These are phyloP conservation scores for Cryptus armator DNA, from an alignment of 2,888 invertebrate species.

Conservation along the genomic window DNA sequence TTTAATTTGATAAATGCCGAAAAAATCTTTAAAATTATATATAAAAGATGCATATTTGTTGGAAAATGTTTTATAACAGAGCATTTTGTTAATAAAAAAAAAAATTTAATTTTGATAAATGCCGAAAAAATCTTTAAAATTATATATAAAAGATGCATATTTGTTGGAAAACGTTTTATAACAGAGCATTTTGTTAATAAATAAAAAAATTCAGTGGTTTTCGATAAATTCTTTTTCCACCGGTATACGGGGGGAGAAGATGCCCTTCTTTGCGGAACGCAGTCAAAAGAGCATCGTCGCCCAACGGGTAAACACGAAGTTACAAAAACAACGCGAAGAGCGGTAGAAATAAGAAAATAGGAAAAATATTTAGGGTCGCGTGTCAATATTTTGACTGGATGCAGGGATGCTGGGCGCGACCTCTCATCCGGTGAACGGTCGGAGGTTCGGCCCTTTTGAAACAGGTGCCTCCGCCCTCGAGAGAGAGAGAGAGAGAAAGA, in stretches of 20 bases:
- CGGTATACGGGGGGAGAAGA: neutral
- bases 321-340: conserved; percentile 65
- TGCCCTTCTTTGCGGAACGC: conserved; percentile 69
- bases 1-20: no score
- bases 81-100: conserved; percentile 11
- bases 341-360: conserved; percentile 73
- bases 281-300: conserved; percentile 74
- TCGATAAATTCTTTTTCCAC: neutral
- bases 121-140: neutral
- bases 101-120: no score
- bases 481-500: neutral
- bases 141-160: neutral
- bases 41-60: neutral
- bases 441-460: conserved; percentile 25
- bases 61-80: neutral
- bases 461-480: conserved; percentile 41
- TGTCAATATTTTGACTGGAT: conserved; percentile 80
- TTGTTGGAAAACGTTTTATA: neutral
- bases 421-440: conserved; percentile 47
- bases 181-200: neutral
- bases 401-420: conserved; percentile 58
- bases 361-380: conserved; percentile 80
- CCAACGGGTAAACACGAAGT: conserved; percentile 52
- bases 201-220: neutral
- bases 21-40: neutral